Base-by-base conservation (phyloP, 2,113 vertebrate genomes). In the Neofelis nebulosa region DNA sequence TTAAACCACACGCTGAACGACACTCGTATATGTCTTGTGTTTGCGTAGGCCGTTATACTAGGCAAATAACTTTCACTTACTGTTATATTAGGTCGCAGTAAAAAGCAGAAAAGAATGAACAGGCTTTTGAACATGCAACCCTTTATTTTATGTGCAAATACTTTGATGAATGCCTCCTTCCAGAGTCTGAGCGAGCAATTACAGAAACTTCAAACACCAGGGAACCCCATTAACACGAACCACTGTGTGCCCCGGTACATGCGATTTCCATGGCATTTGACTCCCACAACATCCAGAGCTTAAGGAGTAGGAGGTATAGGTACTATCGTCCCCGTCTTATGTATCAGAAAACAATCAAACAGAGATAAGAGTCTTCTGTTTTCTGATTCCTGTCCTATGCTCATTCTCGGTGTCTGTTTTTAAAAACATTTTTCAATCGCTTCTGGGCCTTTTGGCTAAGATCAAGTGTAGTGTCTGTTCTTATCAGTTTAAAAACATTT, bases 141-240 rank as follows among this genome's bases (percentile, higher is more conserved):
- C 83, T 84, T 97, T 84, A 80, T 94, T 97, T 92, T 97, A 95
- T 86, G 89, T 97, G 94, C 48, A 88, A 82, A 79, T 41, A 63
- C 94, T 97, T 94, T 95, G 95, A 98, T 93, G 93, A 94, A 78
- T 1, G 2, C 55, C 91, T 91, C 41, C 29, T 73, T 95, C 93
- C 95, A 95, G 57, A 94, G 45, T 88, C 79, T 63, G 68, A 97
- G 68, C 65, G 89, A 97, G 87, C 89, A 87, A 87, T 97, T 97
- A 89, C 16, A 86, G 52, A 45, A 80, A 93, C 94, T 93, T 93
- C 96, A 96, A 96, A 89, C 48, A 52, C 73, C 61, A 68, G 45
- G 66, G 82, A 79, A 8, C 36, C 89, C 73, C 65, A 27, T 93
- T 91, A 89, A 86, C 29, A 89, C 7, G 50, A 82, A 57, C 71